phyloP scores from a whole-genome alignment of 2,888 invertebrate genomes.

The Cryptocephalus moraei region DNA sequence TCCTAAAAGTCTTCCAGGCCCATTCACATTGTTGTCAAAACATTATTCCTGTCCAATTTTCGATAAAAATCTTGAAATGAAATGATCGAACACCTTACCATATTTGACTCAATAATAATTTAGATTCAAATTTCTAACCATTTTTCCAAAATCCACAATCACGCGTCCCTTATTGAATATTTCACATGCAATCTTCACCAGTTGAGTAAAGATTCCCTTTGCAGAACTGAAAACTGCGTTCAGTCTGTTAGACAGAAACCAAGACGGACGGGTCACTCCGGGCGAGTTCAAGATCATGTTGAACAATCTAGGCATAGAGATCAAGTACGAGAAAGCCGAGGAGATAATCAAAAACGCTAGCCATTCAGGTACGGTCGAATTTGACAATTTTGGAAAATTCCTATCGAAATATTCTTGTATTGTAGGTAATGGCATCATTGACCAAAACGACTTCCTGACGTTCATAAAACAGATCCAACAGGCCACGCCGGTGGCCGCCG shows the following conservation, averaged over 20 bases:
- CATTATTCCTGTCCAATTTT: too few species aligned
- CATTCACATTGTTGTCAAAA: too few species aligned
- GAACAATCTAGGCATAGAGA: slow-evolving; percentile 63
- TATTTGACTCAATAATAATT: too few species aligned
- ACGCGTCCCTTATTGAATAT: too few species aligned
- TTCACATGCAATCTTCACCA: too few species aligned
- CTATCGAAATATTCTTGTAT: slow-evolving; percentile 9
- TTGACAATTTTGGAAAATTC: not conserved
- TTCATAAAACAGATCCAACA: slow-evolving; percentile 69
- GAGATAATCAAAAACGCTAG: slow-evolving; percentile 67
- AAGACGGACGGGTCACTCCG: slow-evolving; percentile 66
- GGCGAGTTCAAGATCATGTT: slow-evolving; percentile 71
- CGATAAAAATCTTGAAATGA: too few species aligned
- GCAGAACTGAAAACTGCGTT: slow-evolving; percentile 70
- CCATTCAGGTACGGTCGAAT: slow-evolving; percentile 35
- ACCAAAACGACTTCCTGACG: slow-evolving; percentile 67
- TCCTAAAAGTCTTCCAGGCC: too few species aligned
- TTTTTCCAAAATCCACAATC: too few species aligned
- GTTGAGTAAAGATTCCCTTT: not conserved
- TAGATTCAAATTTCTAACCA: too few species aligned
- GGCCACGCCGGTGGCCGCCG: slow-evolving; percentile 48
- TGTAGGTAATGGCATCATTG: slow-evolving; percentile 63
- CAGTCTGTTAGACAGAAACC: slow-evolving; percentile 64
- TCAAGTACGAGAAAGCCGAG: slow-evolving; percentile 62
- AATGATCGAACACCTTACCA: too few species aligned